Conservation (phyloP, 2,113 vertebrate genomes). For the Macaca nemestrina region DNA sequence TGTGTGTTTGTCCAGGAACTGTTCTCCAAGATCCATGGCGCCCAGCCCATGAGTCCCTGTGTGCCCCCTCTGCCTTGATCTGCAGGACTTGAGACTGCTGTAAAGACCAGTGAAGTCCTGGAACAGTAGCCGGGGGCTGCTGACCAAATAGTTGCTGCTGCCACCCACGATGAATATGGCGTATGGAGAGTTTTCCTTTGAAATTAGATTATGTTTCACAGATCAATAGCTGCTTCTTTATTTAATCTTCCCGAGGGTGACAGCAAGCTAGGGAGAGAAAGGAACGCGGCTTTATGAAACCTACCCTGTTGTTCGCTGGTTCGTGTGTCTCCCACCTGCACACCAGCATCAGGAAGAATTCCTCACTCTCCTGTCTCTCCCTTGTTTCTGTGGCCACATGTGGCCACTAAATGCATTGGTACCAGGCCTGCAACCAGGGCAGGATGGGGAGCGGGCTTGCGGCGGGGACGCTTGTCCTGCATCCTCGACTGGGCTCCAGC, state of each 20-base stretch:
- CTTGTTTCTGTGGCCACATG: accelerated
- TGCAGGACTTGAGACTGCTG: not conserved
- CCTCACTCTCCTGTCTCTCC: not conserved
- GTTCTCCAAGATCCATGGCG: accelerated
- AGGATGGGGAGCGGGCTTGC: accelerated
- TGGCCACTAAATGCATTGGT: accelerated
- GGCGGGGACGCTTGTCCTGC: not conserved
- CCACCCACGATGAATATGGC: not conserved
- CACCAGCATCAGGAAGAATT: not conserved
- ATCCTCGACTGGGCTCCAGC: not conserved
- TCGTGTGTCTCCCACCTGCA: not conserved
- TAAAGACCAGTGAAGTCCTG: not conserved
- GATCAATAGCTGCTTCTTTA: not conserved
- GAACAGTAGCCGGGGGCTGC: not conserved
- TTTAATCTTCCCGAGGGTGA: not conserved
- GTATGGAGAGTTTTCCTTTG: not conserved
- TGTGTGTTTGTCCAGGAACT: not conserved
- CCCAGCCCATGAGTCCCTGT: not conserved
- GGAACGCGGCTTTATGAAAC: not conserved
- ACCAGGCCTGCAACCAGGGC: not conserved
- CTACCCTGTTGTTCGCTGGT: not conserved
- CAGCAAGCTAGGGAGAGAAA: not conserved
- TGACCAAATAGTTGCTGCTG: not conserved
- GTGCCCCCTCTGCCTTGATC: not conserved
- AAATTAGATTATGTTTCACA: not conserved